Conservation (phyloP, 2,888 invertebrate species). For the Osedax frankpressi region DNA sequence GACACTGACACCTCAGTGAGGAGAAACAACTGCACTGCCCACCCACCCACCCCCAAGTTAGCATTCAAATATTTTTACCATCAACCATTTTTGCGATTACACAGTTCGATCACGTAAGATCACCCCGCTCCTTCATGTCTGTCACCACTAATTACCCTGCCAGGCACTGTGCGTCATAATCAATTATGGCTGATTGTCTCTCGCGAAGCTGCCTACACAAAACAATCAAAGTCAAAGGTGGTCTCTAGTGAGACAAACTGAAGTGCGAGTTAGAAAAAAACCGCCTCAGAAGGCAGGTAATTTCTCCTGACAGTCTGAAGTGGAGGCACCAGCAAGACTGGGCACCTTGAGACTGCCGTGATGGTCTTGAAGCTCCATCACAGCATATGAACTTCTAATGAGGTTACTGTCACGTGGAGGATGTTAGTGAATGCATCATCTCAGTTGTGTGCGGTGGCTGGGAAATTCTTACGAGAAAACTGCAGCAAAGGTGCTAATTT, state of each 20-base stretch:
- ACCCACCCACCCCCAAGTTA: background rate
- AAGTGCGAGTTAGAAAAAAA: background rate
- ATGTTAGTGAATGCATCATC: background rate
- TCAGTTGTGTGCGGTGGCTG: background rate
- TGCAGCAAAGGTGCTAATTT: conserved; percentile 1
- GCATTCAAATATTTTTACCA: background rate
- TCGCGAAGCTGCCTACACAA: background rate
- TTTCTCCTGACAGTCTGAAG: conserved; percentile 11
- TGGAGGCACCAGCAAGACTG: background rate
- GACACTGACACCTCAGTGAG: background rate
- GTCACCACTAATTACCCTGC: background rate
- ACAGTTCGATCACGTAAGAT: background rate
- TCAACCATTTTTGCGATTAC: background rate
- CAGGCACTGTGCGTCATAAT: conserved; percentile 4
- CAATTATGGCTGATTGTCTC: background rate
- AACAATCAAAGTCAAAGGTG: conserved; percentile 8
- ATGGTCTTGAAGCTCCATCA: background rate
- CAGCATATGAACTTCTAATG: conserved; percentile 5
- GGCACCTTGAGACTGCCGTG: background rate
- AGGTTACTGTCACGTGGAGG: background rate
- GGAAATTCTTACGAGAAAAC: background rate
- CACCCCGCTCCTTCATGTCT: background rate
- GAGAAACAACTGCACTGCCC: background rate
- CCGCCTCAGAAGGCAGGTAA: conserved; percentile 2
- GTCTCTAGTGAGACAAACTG: background rate